These are phyloP conservation scores for Fistularia tabacaria DNA, from an alignment of 2,797 vertebrate genomes.

Conservation along the genomic window DNA sequence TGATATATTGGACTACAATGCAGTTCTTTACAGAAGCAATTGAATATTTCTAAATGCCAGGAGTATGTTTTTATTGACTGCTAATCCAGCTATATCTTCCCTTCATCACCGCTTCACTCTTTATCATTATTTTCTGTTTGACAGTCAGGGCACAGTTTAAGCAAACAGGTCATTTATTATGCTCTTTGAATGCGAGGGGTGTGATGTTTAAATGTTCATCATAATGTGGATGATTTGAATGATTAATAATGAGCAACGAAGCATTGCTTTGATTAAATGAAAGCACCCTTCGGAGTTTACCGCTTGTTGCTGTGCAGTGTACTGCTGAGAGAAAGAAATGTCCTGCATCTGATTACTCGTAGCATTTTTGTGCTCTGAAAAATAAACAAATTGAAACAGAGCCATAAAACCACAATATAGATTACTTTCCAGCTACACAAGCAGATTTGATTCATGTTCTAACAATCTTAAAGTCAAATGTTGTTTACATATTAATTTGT, in stretches of 20 bases:
- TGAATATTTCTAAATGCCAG: constrained; percentile 64
- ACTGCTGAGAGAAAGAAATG: constrained; percentile 8
- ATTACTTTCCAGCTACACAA: no score
- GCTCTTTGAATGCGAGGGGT: constrained; percentile 44
- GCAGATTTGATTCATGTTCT: no score
- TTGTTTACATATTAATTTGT: no score
- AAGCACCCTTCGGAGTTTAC: constrained; percentile 10
- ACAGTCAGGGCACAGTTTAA: constrained; percentile 41
- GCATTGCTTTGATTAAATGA: constrained; percentile 18
- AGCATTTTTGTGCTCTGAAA: background rate
- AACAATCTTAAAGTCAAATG: no score
- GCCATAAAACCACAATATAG: no score
- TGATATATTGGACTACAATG: constrained; percentile 60
- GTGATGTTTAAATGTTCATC: constrained; percentile 21
- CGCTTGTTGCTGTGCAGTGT: constrained; percentile 6
- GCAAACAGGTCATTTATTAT: constrained; percentile 46
- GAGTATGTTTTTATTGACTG: constrained; percentile 57
- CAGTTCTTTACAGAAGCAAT: constrained; percentile 54
- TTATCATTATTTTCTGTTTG: constrained; percentile 51
- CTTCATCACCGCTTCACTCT: constrained; percentile 8
- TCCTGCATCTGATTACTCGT: background rate
- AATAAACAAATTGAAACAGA: background rate
- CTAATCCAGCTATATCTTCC: constrained; percentile 46
- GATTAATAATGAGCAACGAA: constrained; percentile 39
- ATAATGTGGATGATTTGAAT: constrained; percentile 32